Evolutionary conservation across 1,140 invertebrate genomes (phyloP).

Genomic region (Campoletis sonorensis): DNA sequence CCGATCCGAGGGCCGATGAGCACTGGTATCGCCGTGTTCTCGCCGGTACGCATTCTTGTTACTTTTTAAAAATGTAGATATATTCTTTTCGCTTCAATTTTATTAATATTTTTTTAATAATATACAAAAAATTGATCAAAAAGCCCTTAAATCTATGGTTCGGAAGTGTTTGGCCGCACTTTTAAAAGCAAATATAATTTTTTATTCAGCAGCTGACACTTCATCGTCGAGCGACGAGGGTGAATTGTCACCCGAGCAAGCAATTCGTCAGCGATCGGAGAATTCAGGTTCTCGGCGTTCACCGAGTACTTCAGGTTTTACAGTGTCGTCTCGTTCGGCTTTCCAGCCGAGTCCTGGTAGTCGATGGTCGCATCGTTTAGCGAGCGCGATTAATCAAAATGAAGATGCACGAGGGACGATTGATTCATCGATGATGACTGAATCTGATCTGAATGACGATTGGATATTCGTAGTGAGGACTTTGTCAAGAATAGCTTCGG

Average conservation of each 20-base stretch:
- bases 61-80: too few species aligned
- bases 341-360: constrained; percentile 65
- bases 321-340: constrained; percentile 69
- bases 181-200: too few species aligned
- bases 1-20: constrained; percentile 24
- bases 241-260: background rate
- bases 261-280: constrained; percentile 21
- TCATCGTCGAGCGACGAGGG: constrained; percentile 64
- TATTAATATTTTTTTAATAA: too few species aligned
- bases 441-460: too few species aligned
- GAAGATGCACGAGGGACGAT: background rate
- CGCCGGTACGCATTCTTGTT: too few species aligned
- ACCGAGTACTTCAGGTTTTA: constrained; percentile 62
- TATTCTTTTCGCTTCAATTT: too few species aligned
- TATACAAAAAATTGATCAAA: too few species aligned
- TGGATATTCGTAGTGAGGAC: too few species aligned
- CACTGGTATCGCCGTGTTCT: too few species aligned
- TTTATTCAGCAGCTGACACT: constrained; percentile 35
- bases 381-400: background rate
- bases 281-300: constrained; percentile 28
- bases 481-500: too few species aligned
- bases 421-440: background rate
- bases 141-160: too few species aligned
- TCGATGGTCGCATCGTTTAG: background rate
- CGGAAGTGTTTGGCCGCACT: too few species aligned